Conservation (phyloP, 2,113 vertebrate genomes). For the Myodes glareolus region DNA sequence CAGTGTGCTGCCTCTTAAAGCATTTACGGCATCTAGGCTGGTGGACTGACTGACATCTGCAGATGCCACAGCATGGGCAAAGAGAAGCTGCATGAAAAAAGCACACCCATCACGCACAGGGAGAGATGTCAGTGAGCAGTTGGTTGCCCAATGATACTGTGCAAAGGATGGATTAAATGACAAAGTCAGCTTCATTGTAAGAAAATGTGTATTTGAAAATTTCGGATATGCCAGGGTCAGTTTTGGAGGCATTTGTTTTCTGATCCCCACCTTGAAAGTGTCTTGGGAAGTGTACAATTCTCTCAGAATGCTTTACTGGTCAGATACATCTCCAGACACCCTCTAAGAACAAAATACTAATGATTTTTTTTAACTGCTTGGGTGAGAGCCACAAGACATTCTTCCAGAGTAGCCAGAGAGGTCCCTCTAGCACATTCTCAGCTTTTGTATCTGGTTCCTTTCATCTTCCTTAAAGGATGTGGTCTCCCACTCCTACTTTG, state of each 20-base stretch:
- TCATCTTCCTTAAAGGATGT: conserved; percentile 67
- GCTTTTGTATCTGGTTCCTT: conserved; percentile 61
- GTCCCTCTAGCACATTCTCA: conserved; percentile 34
- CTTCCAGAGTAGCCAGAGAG: conserved; percentile 42
- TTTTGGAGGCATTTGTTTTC: conserved; percentile 53
- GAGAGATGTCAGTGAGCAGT: conserved; percentile 73
- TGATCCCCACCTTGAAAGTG: conserved; percentile 38
- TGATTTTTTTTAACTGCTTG: conserved; percentile 43
- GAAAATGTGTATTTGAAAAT: conserved; percentile 8
- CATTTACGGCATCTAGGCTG: conserved; percentile 67
- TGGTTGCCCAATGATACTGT: conserved; percentile 79
- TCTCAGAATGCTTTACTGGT: conserved; percentile 61
- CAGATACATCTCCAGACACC: conserved; percentile 60
- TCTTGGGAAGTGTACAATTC: not conserved
- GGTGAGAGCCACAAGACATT: conserved; percentile 65
- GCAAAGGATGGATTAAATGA: conserved; percentile 71
- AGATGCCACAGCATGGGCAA: conserved; percentile 70
- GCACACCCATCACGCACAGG: not conserved
- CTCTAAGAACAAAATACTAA: conserved; percentile 66
- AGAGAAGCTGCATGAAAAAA: conserved; percentile 56
- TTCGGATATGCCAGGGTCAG: not conserved
- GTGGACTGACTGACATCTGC: conserved; percentile 26
- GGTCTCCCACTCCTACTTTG: conserved; percentile 63
- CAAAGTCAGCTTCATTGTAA: conserved; percentile 19
- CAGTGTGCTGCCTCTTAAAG: conserved; percentile 78